Evolutionary conservation across 1,140 invertebrate species (phyloP), one percentile per base, ranked within the genome.

Genomic region (Wiebesia pumilae): DNA sequence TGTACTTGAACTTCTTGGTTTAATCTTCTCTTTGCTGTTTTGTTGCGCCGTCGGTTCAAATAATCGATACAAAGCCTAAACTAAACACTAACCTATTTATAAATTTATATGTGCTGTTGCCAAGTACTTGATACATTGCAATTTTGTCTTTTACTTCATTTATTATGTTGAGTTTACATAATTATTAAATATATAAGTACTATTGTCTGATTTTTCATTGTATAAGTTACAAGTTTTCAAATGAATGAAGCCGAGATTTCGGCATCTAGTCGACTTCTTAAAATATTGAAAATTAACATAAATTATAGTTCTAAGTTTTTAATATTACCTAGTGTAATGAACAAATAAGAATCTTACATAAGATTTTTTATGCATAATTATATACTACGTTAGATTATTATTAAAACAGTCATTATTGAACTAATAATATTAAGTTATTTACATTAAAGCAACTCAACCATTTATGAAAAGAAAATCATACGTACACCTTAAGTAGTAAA

Each of bases 21-120:
- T 98, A 89, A 95, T 97, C 77, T 97, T 97, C 89, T 96, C 97
- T 3, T 93, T 97, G 90, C 95, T 97, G 88, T 94, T 98, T 33
- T 97, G 97, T 90, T 97, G 96, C 92, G 96, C 96, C 43, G 96
- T 97, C 87, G 95, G 95, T 87, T 94, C 95, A 85, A 94, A 95
- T 27, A 95, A 96, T 88, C 94, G 95, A 90, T 96, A 96, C 92
- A 97, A 97, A 93, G 95, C 95, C 93, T 97, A 96, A 78, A 78
- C 19, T 54, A 47, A 77, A 47, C 51, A 47, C 47, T 30, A n/a
- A n/a, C n/a, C 30, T 51, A 47, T 54, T 54, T 33, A 51, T 54
- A 35, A 14, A 33, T 19, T 78, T 24, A 54, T 54, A 0, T 47
- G 7, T 54, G 12, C 71, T 43, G 24, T n/a, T 75, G 71, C 12